Evolutionary conservation across 2,113 vertebrate genomes (phyloP).

Genomic region (Colinus virginianus): DNA sequence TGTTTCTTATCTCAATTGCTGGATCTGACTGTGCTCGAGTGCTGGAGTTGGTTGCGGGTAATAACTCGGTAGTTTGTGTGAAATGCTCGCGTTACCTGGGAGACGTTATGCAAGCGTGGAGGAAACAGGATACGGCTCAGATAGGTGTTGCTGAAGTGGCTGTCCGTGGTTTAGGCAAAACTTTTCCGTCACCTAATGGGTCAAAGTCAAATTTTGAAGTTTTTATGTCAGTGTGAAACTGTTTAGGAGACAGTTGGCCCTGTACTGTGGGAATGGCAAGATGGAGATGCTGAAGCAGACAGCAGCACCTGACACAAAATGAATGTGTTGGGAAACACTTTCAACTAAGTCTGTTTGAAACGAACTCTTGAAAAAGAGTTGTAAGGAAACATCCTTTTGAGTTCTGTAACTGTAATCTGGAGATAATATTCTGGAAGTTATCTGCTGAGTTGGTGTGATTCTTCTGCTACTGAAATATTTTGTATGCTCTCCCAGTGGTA

Average conservation of each 20-base stretch:
- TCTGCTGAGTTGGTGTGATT: neutral
- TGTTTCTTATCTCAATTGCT: neutral
- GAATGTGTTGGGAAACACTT: neutral
- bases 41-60: neutral
- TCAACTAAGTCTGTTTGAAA: constrained; percentile 8
- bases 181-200: neutral
- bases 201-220: neutral
- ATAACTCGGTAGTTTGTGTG: fast-evolving
- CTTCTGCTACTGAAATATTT: neutral
- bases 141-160: neutral
- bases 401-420: neutral
- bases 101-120: neutral
- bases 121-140: neutral
- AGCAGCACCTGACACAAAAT: neutral
- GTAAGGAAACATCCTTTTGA: neutral
- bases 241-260: neutral
- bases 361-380: constrained; percentile 21
- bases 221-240: neutral
- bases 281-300: neutral
- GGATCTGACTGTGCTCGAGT: neutral
- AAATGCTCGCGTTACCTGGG: neutral
- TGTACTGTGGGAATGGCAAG: fast-evolving
- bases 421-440: neutral
- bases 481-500: neutral
- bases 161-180: neutral